These are phyloP conservation scores for Amiota communis DNA, from an alignment of 2,888 invertebrate genomes.

Conservation along the genomic window DNA sequence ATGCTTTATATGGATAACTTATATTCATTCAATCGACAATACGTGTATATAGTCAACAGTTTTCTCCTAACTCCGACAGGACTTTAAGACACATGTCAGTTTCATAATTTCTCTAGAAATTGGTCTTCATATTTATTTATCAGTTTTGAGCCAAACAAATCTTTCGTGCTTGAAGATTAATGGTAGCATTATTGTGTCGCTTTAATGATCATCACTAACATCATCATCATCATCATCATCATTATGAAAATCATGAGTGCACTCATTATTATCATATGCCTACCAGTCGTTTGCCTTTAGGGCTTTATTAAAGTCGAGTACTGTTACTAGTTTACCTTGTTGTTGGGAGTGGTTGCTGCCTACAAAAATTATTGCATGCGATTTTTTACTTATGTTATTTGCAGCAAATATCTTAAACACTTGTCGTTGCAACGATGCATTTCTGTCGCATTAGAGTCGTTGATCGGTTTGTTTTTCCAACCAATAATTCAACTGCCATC, in stretches of 20 bases:
- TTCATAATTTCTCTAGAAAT: no score
- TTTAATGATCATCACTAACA: conserved; percentile 45
- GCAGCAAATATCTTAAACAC: neutral
- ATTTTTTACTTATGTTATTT: neutral
- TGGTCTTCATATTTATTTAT: no score
- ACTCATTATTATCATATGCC: neutral
- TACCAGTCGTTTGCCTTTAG: neutral
- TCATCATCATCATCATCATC: conserved; percentile 30
- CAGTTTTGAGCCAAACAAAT: conserved; percentile 69
- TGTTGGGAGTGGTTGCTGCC: no score
- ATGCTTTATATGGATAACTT: no score
- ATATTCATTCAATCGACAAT: no score
- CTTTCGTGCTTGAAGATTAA: conserved; percentile 72
- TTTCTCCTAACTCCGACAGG: no score
- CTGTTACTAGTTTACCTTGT: neutral
- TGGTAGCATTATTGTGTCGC: conserved; percentile 71
- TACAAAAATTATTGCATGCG: conserved; percentile 8
- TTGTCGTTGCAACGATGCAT: neutral
- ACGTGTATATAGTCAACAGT: no score
- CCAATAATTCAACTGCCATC: no score
- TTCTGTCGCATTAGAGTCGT: conserved; percentile 2
- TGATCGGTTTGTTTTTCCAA: neutral
- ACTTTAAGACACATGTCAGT: no score
- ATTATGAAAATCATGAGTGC: conserved; percentile 24
- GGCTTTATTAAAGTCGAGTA: neutral